These are phyloP conservation scores for Aphaenogaster ashmeadi DNA, from an alignment of 1,140 invertebrate species.

Conservation along the genomic window DNA sequence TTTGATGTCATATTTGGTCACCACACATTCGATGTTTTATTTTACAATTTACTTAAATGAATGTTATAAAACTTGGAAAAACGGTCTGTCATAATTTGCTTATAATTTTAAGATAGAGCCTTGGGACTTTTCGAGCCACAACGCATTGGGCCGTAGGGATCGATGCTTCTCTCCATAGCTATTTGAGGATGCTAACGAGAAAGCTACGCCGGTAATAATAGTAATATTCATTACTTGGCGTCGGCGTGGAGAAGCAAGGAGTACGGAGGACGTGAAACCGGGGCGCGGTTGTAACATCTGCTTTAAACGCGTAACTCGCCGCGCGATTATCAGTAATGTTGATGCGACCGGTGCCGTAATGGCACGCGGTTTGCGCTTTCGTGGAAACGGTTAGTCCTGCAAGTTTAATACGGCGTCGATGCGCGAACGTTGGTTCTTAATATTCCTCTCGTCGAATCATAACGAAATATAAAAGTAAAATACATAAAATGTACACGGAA, in stretches of 20 bases:
- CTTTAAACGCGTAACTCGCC: slow-evolving; percentile 61
- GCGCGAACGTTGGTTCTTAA: not conserved
- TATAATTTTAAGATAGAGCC: slow-evolving; percentile 4
- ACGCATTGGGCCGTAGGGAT: slow-evolving; percentile 3
- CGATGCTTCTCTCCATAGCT: slow-evolving; percentile 29
- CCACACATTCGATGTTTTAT: not conserved
- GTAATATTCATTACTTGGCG: slow-evolving; percentile 60
- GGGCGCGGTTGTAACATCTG: slow-evolving; percentile 47
- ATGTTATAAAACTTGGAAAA: not conserved
- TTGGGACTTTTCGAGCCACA: not conserved
- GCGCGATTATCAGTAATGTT: slow-evolving; percentile 67
- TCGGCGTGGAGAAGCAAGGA: slow-evolving; percentile 7
- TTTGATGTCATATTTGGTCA: not conserved
- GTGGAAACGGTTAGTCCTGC: slow-evolving; percentile 56
- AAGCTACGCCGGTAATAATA: slow-evolving; percentile 56
- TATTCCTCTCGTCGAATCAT: not conserved
- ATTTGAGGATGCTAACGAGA: slow-evolving; percentile 53
- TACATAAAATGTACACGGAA: not conserved
- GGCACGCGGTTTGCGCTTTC: slow-evolving; percentile 47
- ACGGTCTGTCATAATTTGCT: not conserved
- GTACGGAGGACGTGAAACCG: slow-evolving; percentile 56
- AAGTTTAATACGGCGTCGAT: slow-evolving; percentile 46
- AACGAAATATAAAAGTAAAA: slow-evolving; percentile 19
- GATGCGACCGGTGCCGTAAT: slow-evolving; percentile 53
- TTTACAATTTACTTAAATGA: not conserved